Conservation (phyloP, 2,113 vertebrate species). For the Amphiprion ocellaris region DNA sequence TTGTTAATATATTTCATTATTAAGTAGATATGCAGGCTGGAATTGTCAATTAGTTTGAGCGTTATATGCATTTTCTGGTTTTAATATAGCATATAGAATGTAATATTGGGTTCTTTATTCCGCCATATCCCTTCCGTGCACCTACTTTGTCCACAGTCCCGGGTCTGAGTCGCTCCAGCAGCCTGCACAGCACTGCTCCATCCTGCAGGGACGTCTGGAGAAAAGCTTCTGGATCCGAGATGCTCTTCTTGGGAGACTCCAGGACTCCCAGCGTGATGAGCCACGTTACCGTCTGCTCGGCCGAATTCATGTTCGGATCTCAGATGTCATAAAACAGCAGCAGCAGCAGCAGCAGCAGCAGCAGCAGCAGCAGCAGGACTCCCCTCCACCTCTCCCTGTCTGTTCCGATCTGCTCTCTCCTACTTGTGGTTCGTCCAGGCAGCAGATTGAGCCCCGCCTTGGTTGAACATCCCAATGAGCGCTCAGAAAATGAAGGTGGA, state of each 20-base stretch:
- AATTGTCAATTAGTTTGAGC: background rate
- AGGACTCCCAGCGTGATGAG: slow-evolving; percentile 95
- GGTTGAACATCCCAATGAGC: background rate
- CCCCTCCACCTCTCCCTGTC: background rate
- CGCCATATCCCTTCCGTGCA: background rate
- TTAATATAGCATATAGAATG: too few relatives aligned
- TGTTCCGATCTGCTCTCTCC: background rate
- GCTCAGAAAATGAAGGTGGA: slow-evolving; percentile 21
- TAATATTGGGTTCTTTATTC: background rate
- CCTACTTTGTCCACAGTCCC: slow-evolving; percentile 91
- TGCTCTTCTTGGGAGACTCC: slow-evolving; percentile 94
- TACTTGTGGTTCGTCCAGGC: slow-evolving; percentile 27
- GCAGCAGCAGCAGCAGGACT: slow-evolving; percentile 1
- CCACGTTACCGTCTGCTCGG: slow-evolving; percentile 97
- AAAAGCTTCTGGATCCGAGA: slow-evolving; percentile 93
- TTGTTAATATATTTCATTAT: too few relatives aligned
- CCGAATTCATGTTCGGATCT: slow-evolving; percentile 87
- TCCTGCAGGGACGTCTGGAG: slow-evolving; percentile 91
- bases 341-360: slow-evolving; percentile 21
- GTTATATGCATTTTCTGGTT: background rate
- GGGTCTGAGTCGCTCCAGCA: slow-evolving; percentile 91
- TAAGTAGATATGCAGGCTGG: too few relatives aligned
- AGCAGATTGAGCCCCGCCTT: slow-evolving; percentile 33
- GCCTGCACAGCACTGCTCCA: slow-evolving; percentile 92
- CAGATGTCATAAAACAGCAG: slow-evolving; percentile 23